Percentiles rank a stretch among this genome's conserved stretches.
Evolutionary conservation across 2,113 vertebrate species (phyloP).

Genomic region (Pristiophorus japonicus): DNA sequence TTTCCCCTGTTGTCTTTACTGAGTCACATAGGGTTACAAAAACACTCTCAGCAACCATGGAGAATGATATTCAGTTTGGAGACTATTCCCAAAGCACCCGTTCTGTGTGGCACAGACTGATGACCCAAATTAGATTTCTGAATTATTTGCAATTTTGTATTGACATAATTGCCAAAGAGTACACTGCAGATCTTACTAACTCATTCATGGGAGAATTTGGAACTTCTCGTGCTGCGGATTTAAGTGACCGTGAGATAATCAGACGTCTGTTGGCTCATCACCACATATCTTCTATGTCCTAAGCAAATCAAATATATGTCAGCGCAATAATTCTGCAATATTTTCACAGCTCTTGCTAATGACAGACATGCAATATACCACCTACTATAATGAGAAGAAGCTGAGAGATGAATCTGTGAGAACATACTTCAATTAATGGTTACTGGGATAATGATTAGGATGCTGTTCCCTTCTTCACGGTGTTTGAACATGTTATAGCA

Average conservation of each 20-base stretch:
- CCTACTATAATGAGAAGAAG: background rate
- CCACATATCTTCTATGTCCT: background rate
- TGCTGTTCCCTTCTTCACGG: background rate
- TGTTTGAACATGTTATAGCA: background rate
- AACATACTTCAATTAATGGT: background rate
- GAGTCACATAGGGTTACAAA: background rate
- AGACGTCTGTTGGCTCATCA: background rate
- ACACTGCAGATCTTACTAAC: background rate
- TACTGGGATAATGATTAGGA: background rate
- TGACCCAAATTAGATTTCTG: background rate
- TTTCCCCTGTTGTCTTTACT: background rate
- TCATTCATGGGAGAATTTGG: background rate
- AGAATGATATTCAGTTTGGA: background rate
- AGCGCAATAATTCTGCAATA: background rate
- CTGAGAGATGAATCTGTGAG: background rate
- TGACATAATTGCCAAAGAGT: background rate
- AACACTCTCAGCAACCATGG: background rate
- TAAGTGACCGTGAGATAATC: background rate
- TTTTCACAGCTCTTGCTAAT: background rate
- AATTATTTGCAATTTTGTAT: slow-evolving; percentile 26
- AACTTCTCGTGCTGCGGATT: background rate
- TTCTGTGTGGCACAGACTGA: background rate
- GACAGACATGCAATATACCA: background rate
- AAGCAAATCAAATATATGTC: background rate
- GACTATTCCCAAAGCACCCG: background rate